These are phyloP conservation scores for Potamarius usumacintae DNA, from an alignment of 2,113 vertebrate genomes.

Conservation along the genomic window DNA sequence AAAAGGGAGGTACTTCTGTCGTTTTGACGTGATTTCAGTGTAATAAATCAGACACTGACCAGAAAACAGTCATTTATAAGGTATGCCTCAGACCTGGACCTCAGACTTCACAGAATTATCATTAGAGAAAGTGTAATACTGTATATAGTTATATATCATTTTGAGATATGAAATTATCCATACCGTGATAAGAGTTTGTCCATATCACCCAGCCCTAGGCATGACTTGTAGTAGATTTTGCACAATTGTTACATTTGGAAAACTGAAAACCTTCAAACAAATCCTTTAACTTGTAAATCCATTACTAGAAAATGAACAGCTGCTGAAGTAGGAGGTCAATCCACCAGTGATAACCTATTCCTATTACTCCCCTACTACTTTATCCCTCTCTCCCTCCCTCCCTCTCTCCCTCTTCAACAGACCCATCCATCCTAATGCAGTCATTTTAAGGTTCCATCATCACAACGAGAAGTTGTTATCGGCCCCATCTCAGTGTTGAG, in stretches of 20 bases:
- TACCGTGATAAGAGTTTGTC: not conserved
- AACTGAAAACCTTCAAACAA: not conserved
- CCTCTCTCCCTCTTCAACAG: not conserved
- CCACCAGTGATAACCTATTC: not conserved
- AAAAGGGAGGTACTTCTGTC: not conserved
- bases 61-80: too few species aligned
- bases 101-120: too few species aligned
- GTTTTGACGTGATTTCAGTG: not conserved
- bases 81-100: too few species aligned
- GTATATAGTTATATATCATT: not conserved
- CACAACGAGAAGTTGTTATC: not conserved
- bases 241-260: not conserved
- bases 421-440: constrained; percentile 18
- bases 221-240: not conserved
- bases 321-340: not conserved
- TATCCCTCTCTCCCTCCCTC: not conserved
- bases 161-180: not conserved
- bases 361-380: not conserved
- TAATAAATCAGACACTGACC: not conserved
- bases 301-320: not conserved
- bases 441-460: constrained; percentile 11
- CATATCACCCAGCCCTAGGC: not conserved
- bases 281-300: not conserved
- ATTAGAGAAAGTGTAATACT: too few species aligned
- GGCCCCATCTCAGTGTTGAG: not conserved